Evolutionary conservation across 2,797 vertebrate genomes (phyloP).

Genomic region (Myiotriccus ornatus): DNA sequence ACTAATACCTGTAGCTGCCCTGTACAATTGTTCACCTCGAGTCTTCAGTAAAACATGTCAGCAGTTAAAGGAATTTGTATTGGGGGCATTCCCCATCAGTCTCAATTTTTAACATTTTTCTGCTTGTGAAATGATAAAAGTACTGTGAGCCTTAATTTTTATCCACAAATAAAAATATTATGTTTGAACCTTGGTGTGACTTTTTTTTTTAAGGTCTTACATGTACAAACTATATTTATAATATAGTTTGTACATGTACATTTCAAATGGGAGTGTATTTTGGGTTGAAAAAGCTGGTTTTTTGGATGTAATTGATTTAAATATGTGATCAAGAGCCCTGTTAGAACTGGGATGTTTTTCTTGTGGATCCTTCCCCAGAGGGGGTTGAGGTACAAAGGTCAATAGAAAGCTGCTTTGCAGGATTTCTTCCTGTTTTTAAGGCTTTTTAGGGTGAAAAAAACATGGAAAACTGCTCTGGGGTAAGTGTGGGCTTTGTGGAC

Average conservation of each 20-base stretch:
- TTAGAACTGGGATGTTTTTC: not conserved
- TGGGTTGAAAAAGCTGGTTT: not conserved
- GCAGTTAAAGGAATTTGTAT: slow-evolving; percentile 64
- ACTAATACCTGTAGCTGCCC: slow-evolving; percentile 37
- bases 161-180: slow-evolving; percentile 73
- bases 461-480: fast-evolving
- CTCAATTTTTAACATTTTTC: slow-evolving; percentile 69
- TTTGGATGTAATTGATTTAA: not conserved
- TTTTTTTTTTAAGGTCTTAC: not conserved
- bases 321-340: not conserved
- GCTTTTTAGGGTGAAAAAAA: fast-evolving
- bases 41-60: slow-evolving; percentile 68
- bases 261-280: not conserved
- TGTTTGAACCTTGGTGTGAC: slow-evolving; percentile 35
- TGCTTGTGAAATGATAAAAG: slow-evolving; percentile 73
- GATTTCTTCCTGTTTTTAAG: not conserved
- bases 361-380: not conserved
- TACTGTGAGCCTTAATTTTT: slow-evolving; percentile 78
- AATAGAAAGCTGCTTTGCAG: not conserved
- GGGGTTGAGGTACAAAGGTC: not conserved
- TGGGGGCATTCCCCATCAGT: slow-evolving; percentile 38
- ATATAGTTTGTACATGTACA: fast-evolving
- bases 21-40: slow-evolving; percentile 56
- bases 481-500: not conserved
- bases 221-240: not conserved